Base-by-base conservation (phyloP, 1,140 invertebrate genomes). In the Ephestia elutella region DNA sequence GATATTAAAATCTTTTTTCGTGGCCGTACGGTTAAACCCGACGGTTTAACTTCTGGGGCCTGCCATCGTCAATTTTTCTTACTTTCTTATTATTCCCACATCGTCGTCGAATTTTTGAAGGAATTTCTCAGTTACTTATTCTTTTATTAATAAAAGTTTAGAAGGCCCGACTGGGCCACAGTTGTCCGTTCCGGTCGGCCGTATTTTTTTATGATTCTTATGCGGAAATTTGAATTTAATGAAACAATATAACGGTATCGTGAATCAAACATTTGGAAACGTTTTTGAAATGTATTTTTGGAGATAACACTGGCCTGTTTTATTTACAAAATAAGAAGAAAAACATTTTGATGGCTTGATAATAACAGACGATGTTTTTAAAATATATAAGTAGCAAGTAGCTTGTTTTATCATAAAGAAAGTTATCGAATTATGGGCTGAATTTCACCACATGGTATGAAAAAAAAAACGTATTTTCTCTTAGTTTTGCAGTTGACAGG, bases 91-190 rank as follows among this genome's bases (percentile, higher is more conserved):
- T 78, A 78, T 68, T 69, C 64, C 66, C 65, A 63, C 62, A n/a
- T n/a, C n/a, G 68, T 65, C 60, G 62, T 63, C 65, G 59, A 66
- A 69, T 73, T 66, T 73, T 75, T 69, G 63, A 68, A 66, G 68
- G 59, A 63, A 65, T 73, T 70, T 67, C 66, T 59, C 70, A 65
- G 64, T 66, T 67, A 65, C 68, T 72, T 72, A 71, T 71, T 70
- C 62, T 71, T 77, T 74, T 74, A 77, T 74, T 77, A 77, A 77
- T 74, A 77, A 77, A 77, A 77, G 68, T 74, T 77, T 75, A 72
- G 63, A 10, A 32, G 68, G 38, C 38, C 62, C 38, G 54, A 30
- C 57, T 30, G 48, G 35, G 49, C 50, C 51, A 21, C 44, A 32
- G 21, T 58, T 18, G 9, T 20, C 38, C 30, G 30, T 32, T 32